These are phyloP conservation scores for Littorina saxatilis DNA, from an alignment of 1,140 invertebrate genomes.

Conservation along the genomic window DNA sequence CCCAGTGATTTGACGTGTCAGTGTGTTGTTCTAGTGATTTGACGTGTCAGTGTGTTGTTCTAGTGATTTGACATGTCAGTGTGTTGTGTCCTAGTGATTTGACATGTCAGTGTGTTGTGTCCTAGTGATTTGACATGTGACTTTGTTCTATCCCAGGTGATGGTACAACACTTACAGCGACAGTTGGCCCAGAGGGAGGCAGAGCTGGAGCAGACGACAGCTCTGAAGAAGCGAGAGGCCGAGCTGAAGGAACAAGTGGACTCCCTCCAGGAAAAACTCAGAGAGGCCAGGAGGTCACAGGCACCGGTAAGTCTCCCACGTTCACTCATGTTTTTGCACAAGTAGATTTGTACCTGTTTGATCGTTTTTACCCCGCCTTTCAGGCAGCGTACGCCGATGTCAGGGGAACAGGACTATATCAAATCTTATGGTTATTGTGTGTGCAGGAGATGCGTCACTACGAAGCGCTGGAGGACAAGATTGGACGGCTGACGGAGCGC, in stretches of 20 bases:
- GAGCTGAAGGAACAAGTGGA: slow-evolving; percentile 63
- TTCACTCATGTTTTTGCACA: background rate
- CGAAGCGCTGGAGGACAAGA: slow-evolving; percentile 70
- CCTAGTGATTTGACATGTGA: too few species aligned
- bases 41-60: too few species aligned
- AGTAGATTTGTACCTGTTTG: background rate
- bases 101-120: too few species aligned
- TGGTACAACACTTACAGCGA: slow-evolving; percentile 68
- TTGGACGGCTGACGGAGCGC: slow-evolving; percentile 66
- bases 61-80: too few species aligned
- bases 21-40: too few species aligned
- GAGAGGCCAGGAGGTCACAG: slow-evolving; percentile 68
- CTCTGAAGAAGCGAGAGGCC: slow-evolving; percentile 61
- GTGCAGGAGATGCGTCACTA: slow-evolving; percentile 75
- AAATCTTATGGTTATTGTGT: too few species aligned
- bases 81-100: too few species aligned
- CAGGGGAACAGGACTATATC: too few species aligned
- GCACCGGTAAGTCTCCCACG: slow-evolving; percentile 63
- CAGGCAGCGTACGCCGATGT: too few species aligned
- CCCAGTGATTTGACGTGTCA: too few species aligned
- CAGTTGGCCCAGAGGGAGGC: slow-evolving; percentile 59
- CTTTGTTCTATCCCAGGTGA: slow-evolving; percentile 57
- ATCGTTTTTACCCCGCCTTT: background rate
- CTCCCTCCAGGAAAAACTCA: slow-evolving; percentile 63
- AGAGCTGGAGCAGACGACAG: slow-evolving; percentile 66